Percentiles rank a stretch among this genome's conserved stretches.
These are phyloP conservation scores for Cheilosia soror DNA, from an alignment of 2,888 invertebrate species.

Conservation along the genomic window DNA sequence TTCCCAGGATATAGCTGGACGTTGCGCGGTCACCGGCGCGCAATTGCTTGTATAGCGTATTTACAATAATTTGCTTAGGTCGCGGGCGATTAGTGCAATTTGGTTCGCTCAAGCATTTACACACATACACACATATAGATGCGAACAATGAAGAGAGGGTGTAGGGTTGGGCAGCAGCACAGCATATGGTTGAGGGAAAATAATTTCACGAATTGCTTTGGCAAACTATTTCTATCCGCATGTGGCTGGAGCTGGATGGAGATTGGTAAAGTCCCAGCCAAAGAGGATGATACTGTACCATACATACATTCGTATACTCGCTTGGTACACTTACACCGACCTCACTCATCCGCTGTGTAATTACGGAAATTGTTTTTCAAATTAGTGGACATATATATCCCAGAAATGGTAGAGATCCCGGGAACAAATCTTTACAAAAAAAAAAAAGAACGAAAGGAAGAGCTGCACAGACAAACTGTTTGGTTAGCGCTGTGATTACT, in stretches of 20 bases:
- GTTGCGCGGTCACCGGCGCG: slow-evolving; percentile 48
- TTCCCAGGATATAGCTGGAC: slow-evolving; percentile 63
- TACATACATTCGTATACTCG: background rate
- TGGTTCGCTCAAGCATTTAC: slow-evolving; percentile 57
- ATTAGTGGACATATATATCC: slow-evolving; percentile 80
- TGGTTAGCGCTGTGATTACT: slow-evolving; percentile 67
- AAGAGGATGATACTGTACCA: slow-evolving; percentile 28
- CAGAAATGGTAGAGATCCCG: slow-evolving; percentile 50
- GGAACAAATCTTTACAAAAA: slow-evolving; percentile 12
- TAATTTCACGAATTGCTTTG: slow-evolving; percentile 72
- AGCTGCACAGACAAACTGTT: slow-evolving; percentile 60
- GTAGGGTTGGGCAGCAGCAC: background rate
- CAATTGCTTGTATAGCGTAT: slow-evolving; percentile 65
- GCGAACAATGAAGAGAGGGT: background rate
- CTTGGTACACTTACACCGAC: slow-evolving; percentile 61
- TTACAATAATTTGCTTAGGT: slow-evolving; percentile 75
- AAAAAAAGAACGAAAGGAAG: slow-evolving; percentile 31
- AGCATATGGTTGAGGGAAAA: slow-evolving; percentile 71
- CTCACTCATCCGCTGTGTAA: slow-evolving; percentile 78
- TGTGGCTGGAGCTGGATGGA: background rate
- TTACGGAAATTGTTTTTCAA: slow-evolving; percentile 83
- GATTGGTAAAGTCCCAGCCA: slow-evolving; percentile 3
- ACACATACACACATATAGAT: slow-evolving; percentile 21
- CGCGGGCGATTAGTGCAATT: slow-evolving; percentile 75
- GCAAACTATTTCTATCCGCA: slow-evolving; percentile 46